Percentiles rank a stretch among this genome's conserved stretches.
Evolutionary conservation across 2,113 vertebrate species (phyloP).

Genomic region (Elephantulus edwardii): DNA sequence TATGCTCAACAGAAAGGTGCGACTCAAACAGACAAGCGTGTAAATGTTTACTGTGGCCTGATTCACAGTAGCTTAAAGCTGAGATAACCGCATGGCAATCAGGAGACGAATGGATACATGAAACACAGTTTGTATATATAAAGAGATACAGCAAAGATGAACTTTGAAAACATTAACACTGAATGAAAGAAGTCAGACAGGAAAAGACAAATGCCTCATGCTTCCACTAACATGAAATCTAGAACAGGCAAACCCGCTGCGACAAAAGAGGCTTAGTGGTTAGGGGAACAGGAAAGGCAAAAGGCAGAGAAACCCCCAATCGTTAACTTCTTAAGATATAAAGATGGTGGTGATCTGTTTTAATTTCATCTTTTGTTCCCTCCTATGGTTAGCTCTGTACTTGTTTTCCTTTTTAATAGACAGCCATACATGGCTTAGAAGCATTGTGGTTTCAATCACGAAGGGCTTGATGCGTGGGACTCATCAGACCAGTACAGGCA

Average conservation of each 20-base stretch:
- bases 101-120: not conserved
- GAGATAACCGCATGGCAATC: not conserved
- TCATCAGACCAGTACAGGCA: not conserved
- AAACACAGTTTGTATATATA: not conserved
- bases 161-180: not conserved
- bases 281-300: not conserved
- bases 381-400: not conserved
- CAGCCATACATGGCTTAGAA: not conserved
- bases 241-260: not conserved
- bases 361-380: not conserved
- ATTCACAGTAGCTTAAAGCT: not conserved
- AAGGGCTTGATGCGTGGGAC: not conserved
- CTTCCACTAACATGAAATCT: not conserved
- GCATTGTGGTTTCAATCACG: not conserved
- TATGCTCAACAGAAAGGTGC: not conserved
- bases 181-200: not conserved
- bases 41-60: not conserved
- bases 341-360: not conserved
- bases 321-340: not conserved
- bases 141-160: not conserved
- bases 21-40: not conserved
- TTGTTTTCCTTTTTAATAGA: not conserved
- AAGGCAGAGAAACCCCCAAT: not conserved
- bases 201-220: not conserved
- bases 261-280: not conserved